Conservation (phyloP, 2,113 vertebrate species). For the Isichthys henryi region DNA sequence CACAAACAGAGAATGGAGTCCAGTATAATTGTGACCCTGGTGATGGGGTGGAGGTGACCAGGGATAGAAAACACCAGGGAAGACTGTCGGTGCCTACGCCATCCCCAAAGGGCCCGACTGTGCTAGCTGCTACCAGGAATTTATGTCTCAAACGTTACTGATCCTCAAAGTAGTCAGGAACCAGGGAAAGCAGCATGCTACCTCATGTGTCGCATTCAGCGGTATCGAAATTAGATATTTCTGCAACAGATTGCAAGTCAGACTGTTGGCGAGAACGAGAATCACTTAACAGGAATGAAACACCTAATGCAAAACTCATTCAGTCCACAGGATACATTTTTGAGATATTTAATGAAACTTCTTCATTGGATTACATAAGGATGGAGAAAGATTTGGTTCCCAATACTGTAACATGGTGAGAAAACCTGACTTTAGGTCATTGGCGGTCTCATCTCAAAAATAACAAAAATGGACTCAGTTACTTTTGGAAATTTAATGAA, state of each 20-base stretch:
- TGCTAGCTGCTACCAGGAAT: constrained; percentile 52
- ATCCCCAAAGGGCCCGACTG: constrained; percentile 41
- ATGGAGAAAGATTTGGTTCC: not conserved
- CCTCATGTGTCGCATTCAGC: not conserved
- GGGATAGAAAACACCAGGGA: not conserved
- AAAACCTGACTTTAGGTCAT: not conserved
- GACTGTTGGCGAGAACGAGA: constrained; percentile 71
- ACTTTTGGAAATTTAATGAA: not conserved
- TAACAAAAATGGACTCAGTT: not conserved
- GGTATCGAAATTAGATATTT: constrained; percentile 66
- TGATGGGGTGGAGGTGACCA: constrained; percentile 32
- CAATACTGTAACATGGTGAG: not conserved
- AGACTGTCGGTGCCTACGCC: constrained; percentile 30
- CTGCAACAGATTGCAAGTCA: constrained; percentile 72
- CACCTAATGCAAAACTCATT: constrained; percentile 47
- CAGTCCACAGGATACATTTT: not conserved
- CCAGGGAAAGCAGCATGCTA: not conserved
- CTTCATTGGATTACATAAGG: not conserved
- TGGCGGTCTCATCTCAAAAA: not conserved
- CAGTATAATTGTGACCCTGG: constrained; percentile 70
- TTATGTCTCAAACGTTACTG: constrained; percentile 52
- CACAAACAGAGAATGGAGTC: constrained; percentile 63
- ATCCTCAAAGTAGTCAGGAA: not conserved
- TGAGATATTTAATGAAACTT: not conserved
- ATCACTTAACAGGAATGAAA: constrained; percentile 68